Percentiles rank a stretch among this genome's conserved stretches.
Evolutionary conservation across 2,797 vertebrate genomes (phyloP).

Genomic region (Tenualosa thibaudeaui): DNA sequence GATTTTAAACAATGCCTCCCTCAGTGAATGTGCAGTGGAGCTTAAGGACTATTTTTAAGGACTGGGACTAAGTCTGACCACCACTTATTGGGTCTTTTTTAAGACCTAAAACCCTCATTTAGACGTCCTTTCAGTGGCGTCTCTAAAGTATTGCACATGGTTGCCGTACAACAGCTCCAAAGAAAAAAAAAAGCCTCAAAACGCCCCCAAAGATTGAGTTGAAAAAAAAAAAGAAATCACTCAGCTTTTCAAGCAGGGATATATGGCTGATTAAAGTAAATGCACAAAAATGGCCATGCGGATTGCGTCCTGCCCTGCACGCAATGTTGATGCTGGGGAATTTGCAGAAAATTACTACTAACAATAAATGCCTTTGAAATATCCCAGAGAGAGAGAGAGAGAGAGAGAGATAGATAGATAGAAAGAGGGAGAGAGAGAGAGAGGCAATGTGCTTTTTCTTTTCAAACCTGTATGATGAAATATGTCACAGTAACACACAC

Average conservation of each 20-base stretch:
- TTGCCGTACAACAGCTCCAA: background rate
- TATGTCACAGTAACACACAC: background rate
- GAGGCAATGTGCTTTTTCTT: background rate
- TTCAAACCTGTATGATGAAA: constrained; percentile 4
- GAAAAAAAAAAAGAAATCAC: background rate
- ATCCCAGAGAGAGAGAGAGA: background rate
- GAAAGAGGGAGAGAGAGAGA: background rate
- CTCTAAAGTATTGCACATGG: background rate
- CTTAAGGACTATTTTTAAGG: background rate
- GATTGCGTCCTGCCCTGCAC: background rate
- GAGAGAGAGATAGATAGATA: background rate
- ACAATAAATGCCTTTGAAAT: constrained; percentile 1
- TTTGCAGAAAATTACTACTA: constrained; percentile 11
- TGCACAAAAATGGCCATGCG: constrained; percentile 23
- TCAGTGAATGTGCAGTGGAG: background rate
- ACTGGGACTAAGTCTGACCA: background rate
- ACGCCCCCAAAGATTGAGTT: background rate
- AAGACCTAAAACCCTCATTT: background rate
- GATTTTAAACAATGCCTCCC: background rate
- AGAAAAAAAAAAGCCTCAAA: background rate
- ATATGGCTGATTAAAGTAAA: constrained; percentile 25
- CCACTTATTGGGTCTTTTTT: constrained; percentile 18
- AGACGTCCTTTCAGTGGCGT: background rate
- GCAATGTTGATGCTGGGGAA: constrained; percentile 2
- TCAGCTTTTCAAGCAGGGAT: background rate